Evolutionary conservation across 2,888 invertebrate genomes (phyloP).

Genomic region (Polydrusus tereticollis): DNA sequence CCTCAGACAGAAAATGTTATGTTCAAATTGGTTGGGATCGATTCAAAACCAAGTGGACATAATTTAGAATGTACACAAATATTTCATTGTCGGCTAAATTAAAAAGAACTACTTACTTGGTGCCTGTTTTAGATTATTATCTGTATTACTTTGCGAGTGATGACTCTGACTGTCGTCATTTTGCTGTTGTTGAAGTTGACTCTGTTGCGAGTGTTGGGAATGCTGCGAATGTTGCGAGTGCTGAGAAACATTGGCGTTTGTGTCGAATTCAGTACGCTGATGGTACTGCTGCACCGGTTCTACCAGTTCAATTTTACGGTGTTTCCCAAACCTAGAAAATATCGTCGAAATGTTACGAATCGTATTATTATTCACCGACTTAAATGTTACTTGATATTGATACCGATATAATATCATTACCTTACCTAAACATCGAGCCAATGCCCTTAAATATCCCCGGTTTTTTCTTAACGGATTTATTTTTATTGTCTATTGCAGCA

Average conservation of each 20-base stretch:
- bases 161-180: conserved; percentile 42
- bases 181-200: conserved; percentile 39
- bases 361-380: background rate
- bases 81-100: too few relatives aligned
- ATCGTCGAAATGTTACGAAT: background rate
- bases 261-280: conserved; percentile 62
- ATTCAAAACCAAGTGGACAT: too few relatives aligned
- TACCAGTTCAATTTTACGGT: conserved; percentile 70
- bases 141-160: conserved; percentile 37
- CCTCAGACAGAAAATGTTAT: too few relatives aligned
- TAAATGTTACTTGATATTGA: too few relatives aligned
- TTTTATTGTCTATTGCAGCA: conserved; percentile 72
- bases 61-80: too few relatives aligned
- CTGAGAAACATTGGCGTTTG: conserved; percentile 52
- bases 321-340: conserved; percentile 73
- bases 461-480: conserved; percentile 73
- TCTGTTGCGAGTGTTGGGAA: conserved; percentile 58
- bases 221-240: conserved; percentile 59
- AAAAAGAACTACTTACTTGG: conserved; percentile 11
- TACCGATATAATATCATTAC: conserved; percentile 49
- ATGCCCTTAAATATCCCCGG: conserved; percentile 84
- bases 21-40: too few relatives aligned
- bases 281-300: conserved; percentile 62
- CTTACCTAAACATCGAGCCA: conserved; percentile 81
- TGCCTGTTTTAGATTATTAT: conserved; percentile 19